Evolutionary conservation across 2,888 invertebrate genomes (phyloP), one percentile per base, ranked within the genome.

Genomic region (Sarcophaga subvicina): DNA sequence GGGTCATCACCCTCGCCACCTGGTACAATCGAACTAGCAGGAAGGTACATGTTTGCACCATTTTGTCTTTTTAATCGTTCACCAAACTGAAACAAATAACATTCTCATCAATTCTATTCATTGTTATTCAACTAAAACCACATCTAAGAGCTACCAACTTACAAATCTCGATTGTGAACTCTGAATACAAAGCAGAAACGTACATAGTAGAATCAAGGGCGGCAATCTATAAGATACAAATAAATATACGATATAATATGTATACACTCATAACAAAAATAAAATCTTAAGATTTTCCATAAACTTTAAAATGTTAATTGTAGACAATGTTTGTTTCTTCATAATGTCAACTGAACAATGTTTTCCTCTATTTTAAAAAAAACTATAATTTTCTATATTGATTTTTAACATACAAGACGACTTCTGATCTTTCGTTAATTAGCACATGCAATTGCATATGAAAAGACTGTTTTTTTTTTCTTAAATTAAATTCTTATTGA

Each of bases 51-150:
- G 84, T 96, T 95, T 4, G 96, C 96, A 64, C 97, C 97, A 92
- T 96, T 95, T 92, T 97, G 96, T 91, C 97, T 94, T 94, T 97
- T 96, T 93, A 96, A 96, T 91, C 97, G 94, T 90, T 95, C 95
- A 90, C 96, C 95, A 92, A 96, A 96, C 93, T 96, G 11, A 22
- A 72, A 20, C 4, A 10, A 67, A 47, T n/a, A 20, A 67, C 1
- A 45, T 4, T 22, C 12, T 25, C 4, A 64, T 1, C 5, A 75
- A 27, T 45, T 49, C 17, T 25, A n/a, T 59, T 27, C 45, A 4
- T 64, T 66, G 3, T 73, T 27, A 22, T 22, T 22, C 22, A 64
- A 76, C 2, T n/a, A 3, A 6, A 12, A 45, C 17, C 71, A n/a
- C 6, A 60, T 70, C 8, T 25, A 45, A 93, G 37, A 10, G 10